Percentiles rank a stretch among this genome's conserved stretches.
phyloP scores from a whole-genome alignment of 1,140 invertebrate species.

The Lepidurus packardi region DNA sequence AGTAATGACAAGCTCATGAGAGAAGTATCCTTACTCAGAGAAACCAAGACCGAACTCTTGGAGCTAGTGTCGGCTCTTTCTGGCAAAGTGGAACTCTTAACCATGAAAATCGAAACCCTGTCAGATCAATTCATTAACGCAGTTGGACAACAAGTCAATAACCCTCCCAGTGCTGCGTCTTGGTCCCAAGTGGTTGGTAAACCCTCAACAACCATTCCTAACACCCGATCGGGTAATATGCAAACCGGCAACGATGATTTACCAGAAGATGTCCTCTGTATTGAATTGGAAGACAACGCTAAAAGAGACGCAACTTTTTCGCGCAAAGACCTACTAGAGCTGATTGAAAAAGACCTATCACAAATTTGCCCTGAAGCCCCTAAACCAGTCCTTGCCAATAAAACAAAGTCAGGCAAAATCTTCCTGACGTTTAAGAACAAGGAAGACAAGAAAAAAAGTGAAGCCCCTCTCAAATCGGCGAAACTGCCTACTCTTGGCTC shows the following conservation, averaged over 20 bases:
- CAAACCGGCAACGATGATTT: neutral
- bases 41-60: neutral
- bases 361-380: neutral
- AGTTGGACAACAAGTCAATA: neutral
- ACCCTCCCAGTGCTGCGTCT: neutral
- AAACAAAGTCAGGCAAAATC: slow-evolving; percentile 20
- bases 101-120: neutral
- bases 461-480: slow-evolving; percentile 4
- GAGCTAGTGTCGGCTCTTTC: neutral
- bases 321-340: neutral
- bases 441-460: slow-evolving; percentile 20
- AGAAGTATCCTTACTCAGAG: neutral
- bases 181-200: neutral
- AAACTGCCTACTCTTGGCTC: slow-evolving; percentile 16
- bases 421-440: slow-evolving; percentile 12
- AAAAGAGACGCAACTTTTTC: neutral
- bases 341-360: neutral
- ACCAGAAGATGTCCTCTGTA: neutral
- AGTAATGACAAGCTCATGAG: neutral
- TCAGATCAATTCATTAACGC: neutral
- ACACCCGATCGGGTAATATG: neutral
- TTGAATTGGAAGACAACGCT: neutral
- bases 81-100: neutral
- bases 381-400: neutral
- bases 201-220: neutral